Conservation (phyloP, 2,888 invertebrate species). For the Caenorhabditis afra region DNA sequence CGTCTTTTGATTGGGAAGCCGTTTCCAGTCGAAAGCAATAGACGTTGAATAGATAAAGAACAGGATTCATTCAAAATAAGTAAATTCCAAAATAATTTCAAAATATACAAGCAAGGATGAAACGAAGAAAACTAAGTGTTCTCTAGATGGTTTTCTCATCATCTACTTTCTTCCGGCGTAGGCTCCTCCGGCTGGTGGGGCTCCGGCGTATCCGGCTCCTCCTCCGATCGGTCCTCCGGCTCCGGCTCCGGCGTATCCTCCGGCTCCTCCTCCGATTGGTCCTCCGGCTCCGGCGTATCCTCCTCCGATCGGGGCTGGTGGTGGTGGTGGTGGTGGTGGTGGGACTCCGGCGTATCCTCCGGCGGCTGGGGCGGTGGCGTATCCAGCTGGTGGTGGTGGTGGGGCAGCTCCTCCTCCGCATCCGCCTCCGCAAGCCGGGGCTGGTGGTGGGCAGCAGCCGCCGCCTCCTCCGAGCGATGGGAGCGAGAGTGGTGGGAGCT, state of each 20-base stretch:
- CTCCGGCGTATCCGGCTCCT: slow-evolving; percentile 37
- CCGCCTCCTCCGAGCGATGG: slow-evolving; percentile 63
- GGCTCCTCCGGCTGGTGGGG: slow-evolving; percentile 56
- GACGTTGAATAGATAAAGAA: slow-evolving; percentile 3
- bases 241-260: slow-evolving; percentile 42
- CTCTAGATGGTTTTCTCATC: slow-evolving; percentile 21
- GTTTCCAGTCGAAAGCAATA: too few relatives aligned
- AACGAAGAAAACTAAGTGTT: slow-evolving; percentile 9
- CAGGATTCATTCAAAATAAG: slow-evolving; percentile 7
- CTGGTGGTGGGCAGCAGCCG: slow-evolving; percentile 63
- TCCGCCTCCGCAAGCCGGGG: slow-evolving; percentile 57
- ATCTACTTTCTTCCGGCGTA: slow-evolving; percentile 48
- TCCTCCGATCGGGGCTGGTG: slow-evolving; percentile 51
- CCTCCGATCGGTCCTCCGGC: slow-evolving; percentile 38
- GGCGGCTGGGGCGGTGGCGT: slow-evolving; percentile 44
- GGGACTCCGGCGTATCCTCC: slow-evolving; percentile 39
- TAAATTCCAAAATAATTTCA: slow-evolving; percentile 4
- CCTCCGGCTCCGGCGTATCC: slow-evolving; percentile 46
- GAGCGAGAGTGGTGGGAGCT: slow-evolving; percentile 59
- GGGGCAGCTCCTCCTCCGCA: slow-evolving; percentile 48
- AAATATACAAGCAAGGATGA: slow-evolving; percentile 52
- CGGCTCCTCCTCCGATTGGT: slow-evolving; percentile 50
- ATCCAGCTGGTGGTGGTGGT: slow-evolving; percentile 49
- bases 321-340: slow-evolving; percentile 39
- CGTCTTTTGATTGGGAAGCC: too few relatives aligned